These are phyloP conservation scores for Oriolus oriolus DNA, from an alignment of 2,113 vertebrate genomes.

Conservation along the genomic window DNA sequence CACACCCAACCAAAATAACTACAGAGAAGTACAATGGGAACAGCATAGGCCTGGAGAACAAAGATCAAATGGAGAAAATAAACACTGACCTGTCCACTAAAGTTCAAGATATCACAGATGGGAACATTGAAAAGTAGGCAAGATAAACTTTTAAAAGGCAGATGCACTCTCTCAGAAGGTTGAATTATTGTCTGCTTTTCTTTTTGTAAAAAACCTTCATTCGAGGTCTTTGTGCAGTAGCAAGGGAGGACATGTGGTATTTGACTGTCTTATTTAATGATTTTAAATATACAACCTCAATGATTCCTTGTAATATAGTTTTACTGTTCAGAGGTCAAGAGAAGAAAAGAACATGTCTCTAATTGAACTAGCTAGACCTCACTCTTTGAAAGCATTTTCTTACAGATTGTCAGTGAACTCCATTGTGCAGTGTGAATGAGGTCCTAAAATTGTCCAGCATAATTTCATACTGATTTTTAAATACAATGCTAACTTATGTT, in stretches of 20 bases:
- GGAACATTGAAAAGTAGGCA: slow-evolving; percentile 76
- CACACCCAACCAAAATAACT: slow-evolving; percentile 64
- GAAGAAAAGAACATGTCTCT: neutral
- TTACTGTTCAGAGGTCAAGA: neutral
- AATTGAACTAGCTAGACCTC: neutral
- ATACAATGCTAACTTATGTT: neutral
- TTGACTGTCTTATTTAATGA: neutral
- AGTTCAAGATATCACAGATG: slow-evolving; percentile 64
- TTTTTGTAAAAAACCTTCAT: neutral
- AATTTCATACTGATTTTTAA: neutral
- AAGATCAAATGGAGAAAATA: slow-evolving; percentile 57
- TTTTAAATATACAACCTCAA: neutral
- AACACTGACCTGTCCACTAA: slow-evolving; percentile 67
- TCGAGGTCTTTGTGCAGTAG: neutral
- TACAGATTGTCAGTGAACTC: neutral
- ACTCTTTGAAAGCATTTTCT: neutral
- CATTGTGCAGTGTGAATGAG: neutral
- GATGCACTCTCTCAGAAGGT: neutral
- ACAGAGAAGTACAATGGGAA: slow-evolving; percentile 81
- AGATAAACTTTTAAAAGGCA: neutral
- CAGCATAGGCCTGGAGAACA: slow-evolving; percentile 67
- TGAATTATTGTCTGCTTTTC: neutral
- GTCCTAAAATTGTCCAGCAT: neutral
- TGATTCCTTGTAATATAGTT: neutral
- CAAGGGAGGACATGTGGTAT: neutral